Evolutionary conservation across 1,140 invertebrate genomes (phyloP), one percentile per base, ranked within the genome.

Genomic region (Drosophila malerkotliana): DNA sequence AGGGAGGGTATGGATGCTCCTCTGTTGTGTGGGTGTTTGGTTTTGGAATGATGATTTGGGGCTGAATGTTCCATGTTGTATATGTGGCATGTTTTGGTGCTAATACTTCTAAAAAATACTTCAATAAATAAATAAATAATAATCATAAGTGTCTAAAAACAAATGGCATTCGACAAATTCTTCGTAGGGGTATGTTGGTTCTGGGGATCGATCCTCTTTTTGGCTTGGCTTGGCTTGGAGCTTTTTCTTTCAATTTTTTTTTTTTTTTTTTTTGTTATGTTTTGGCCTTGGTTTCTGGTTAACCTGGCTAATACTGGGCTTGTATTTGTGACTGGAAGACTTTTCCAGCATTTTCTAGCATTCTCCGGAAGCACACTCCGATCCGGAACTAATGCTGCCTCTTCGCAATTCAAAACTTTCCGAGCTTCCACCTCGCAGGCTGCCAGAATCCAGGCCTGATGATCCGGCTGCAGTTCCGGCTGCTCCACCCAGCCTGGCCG

Each of bases 151-250:
- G 80, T 81, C 68, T 81, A 78, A 59, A 78, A 59, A 41, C 6
- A 44, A 83, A 83, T 84, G 80, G 80, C 80, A 84, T 85, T 85
- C 72, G 80, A 85, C 77, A 84, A 85, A 58, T 85, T 84, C 80
- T 62, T 75, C 48, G 54, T 61, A 68, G 18, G 32, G 32, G n/a
- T 44, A 1, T 1, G 41, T 28, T 21, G 21, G 21, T 28, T 28
- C 1, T 14, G 15, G 15, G n/a, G 18, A 12, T 47, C 12, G n/a
- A 14, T 15, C 9, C 12, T 30, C 10, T 34, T 12, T 66, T 48
- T 54, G 30, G 49, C 45, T 66, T 67, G 28, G 21, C 21, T 44
- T 56, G 14, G 28, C 1, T 2, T 45, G 18, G 28, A 28, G 30
- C 10, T 51, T 37, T 3, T 37, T 12, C 4, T 12, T 37, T 37